Base-by-base conservation (phyloP, 92 coral and sea anemone species). In the Phenganax subtilis region DNA sequence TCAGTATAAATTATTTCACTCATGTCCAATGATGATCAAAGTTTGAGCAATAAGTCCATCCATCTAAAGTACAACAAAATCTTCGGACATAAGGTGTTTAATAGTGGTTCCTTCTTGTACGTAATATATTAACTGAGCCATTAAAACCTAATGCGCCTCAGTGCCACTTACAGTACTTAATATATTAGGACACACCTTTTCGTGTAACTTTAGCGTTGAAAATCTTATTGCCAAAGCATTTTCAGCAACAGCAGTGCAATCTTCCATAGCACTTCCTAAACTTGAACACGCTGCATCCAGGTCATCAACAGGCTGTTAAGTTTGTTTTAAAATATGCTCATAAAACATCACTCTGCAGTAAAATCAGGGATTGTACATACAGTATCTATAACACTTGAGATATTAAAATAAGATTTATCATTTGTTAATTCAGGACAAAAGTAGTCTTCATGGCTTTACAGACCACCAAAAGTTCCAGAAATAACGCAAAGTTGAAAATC, bases 161-260 rank as follows among this genome's bases (percentile, higher is more conserved):
- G 7, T 14, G 14, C 67, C 27, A 15, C 11, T 17, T 0, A 15
- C 25, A 20, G 25, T 20, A 17, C 8, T 20, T 20, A 61, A 17
- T 6, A 61, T 61, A 4, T 12, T 4, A 76, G 20, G 10, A 64
- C 61, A 51, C 54, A 63, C 83, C 81, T 90, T 85, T 57, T 92
- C 85, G 65, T 92, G 88, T 72, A 89, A 88, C 56, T 88, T 92
- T 7, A 84, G 80, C 20, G 89, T 85, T 29, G 96, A 92, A 86
- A 88, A 96, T 83, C 89, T 90, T 29, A 96, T 90, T 51, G 91
- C 99, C 7, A 96, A 87, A 79, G 89, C 93, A 76, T 96, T 96
- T 72, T 96, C 96, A 25, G 93, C 88, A 53, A 91, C 97, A 56
- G 99, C 99, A 0, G 94, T 90, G 71, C 96, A 90, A 83, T 96